These are phyloP conservation scores for Tipula confusa DNA, from an alignment of 2,888 invertebrate genomes.

Conservation along the genomic window DNA sequence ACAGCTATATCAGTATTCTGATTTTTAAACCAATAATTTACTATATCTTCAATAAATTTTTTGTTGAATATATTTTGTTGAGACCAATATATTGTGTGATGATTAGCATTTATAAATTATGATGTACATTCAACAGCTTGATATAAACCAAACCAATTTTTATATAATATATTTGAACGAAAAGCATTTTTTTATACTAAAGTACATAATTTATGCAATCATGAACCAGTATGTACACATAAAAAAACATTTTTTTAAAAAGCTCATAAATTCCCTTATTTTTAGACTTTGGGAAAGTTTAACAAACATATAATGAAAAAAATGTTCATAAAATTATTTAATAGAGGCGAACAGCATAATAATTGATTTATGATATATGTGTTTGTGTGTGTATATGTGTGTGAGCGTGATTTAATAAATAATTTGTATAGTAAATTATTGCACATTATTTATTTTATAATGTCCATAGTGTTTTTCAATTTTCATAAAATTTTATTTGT, in stretches of 20 bases:
- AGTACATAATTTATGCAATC: background rate
- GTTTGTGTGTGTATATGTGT: too few relatives aligned
- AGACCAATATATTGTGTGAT: too few relatives aligned
- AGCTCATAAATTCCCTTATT: background rate
- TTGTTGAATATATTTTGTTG: too few relatives aligned
- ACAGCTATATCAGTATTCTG: too few relatives aligned
- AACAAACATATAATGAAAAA: background rate
- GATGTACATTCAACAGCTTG: background rate
- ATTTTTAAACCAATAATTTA: too few relatives aligned
- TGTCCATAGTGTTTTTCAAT: background rate
- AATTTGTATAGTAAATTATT: too few relatives aligned
- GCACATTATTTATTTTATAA: too few relatives aligned
- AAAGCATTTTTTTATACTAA: too few relatives aligned
- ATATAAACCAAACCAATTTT: background rate
- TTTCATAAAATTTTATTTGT: background rate
- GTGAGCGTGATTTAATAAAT: background rate
- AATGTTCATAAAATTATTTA: background rate
- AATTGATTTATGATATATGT: conserved; percentile 21
- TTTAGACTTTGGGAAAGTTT: background rate
- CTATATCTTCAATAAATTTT: too few relatives aligned
- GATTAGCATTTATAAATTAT: background rate
- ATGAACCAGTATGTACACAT: too few relatives aligned
- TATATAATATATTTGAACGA: background rate
- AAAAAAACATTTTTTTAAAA: background rate
- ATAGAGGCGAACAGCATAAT: background rate